phyloP scores from a whole-genome alignment of 2,113 vertebrate species.

The Nerophis lumbriciformis region DNA sequence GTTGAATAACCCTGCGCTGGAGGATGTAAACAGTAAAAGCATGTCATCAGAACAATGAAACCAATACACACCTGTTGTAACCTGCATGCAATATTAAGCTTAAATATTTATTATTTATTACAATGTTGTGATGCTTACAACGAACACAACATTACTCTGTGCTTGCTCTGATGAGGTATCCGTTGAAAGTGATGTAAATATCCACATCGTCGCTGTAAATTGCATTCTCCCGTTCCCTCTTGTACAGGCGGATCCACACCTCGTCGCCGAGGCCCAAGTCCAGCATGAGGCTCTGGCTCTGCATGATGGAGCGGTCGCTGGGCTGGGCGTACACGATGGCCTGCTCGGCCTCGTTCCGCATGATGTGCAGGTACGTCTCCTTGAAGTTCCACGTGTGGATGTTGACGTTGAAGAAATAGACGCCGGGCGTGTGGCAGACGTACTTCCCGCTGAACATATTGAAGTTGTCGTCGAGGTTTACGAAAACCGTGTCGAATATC shows the following conservation, averaged over 20 bases:
- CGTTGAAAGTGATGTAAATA: constrained; percentile 90
- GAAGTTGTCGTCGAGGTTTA: constrained; percentile 84
- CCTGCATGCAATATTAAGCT: background rate
- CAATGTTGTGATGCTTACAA: background rate
- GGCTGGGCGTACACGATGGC: constrained; percentile 92
- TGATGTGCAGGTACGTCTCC: constrained; percentile 93
- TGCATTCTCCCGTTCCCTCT: constrained; percentile 86
- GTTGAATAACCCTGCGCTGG: no score
- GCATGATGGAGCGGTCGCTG: constrained; percentile 96
- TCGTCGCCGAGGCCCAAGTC: constrained; percentile 74
- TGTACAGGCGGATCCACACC: constrained; percentile 90
- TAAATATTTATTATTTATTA: background rate
- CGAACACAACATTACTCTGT: background rate
- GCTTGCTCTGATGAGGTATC: constrained; percentile 82
- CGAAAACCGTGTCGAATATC: constrained; percentile 86
- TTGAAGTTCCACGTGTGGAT: constrained; percentile 99
- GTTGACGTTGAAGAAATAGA: constrained; percentile 94
- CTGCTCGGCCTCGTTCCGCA: constrained; percentile 78
- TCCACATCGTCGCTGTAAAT: constrained; percentile 91
- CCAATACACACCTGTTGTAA: background rate
- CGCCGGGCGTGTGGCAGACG: constrained; percentile 73
- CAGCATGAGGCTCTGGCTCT: constrained; percentile 94
- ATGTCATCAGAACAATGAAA: no score
- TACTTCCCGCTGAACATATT: constrained; percentile 86
- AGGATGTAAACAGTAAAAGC: no score